These are phyloP conservation scores for Hylaea fasciaria DNA, from an alignment of 2,888 invertebrate genomes.

Conservation along the genomic window DNA sequence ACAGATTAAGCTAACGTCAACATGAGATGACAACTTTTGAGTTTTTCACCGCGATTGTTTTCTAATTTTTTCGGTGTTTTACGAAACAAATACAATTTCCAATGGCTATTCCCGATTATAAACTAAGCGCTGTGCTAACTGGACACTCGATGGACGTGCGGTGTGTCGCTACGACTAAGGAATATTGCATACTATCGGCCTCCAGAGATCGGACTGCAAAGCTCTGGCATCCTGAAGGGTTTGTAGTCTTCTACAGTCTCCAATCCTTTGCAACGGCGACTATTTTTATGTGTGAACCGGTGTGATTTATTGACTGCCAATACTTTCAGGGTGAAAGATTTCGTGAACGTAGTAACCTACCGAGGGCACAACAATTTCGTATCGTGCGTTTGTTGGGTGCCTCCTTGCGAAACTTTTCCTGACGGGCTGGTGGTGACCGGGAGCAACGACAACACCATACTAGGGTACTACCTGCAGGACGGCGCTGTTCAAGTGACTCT, in stretches of 20 bases:
- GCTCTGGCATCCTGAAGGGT: constrained; percentile 93
- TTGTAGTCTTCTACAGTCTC: constrained; percentile 48
- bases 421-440: constrained; percentile 94
- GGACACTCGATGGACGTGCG: constrained; percentile 96
- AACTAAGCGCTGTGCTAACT: constrained; percentile 90
- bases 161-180: constrained; percentile 87
- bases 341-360: constrained; percentile 87
- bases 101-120: constrained; percentile 87
- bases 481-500: constrained; percentile 88
- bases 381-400: constrained; percentile 90
- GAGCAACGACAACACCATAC: constrained; percentile 94
- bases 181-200: constrained; percentile 92
- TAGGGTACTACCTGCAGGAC: constrained; percentile 90
- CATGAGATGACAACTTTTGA: constrained; percentile 75
- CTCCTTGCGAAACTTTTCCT: constrained; percentile 88
- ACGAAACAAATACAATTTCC: constrained; percentile 39
- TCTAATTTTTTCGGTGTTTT: constrained; percentile 46
- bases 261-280: neutral
- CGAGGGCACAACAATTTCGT: constrained; percentile 95
- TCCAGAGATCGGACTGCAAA: constrained; percentile 95
- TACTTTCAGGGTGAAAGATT: constrained; percentile 83
- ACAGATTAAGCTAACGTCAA: constrained; percentile 32
- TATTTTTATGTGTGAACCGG: constrained; percentile 1
- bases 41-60: constrained; percentile 58
- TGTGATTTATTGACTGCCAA: constrained; percentile 18